Percentiles rank a stretch among this genome's conserved stretches.
phyloP scores from a whole-genome alignment of 1,140 invertebrate species.

The Orchesella cincta region DNA sequence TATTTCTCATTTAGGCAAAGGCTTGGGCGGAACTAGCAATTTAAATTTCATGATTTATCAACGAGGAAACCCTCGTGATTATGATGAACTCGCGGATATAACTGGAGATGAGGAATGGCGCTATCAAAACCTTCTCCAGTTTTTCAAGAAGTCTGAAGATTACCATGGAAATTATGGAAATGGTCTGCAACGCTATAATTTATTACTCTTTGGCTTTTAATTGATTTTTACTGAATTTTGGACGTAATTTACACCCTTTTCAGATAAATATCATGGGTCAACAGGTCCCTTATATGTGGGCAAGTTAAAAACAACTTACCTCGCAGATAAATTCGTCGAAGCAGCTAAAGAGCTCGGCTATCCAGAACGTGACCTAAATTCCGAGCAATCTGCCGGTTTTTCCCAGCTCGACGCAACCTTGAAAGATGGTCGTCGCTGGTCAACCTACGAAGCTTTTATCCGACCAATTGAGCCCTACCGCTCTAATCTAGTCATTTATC shows the following conservation, averaged over 20 bases:
- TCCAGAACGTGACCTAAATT: slow-evolving; percentile 82
- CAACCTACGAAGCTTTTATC: slow-evolving; percentile 72
- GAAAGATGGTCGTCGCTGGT: slow-evolving; percentile 70
- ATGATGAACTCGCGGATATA: slow-evolving; percentile 61
- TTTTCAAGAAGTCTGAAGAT: slow-evolving; percentile 57
- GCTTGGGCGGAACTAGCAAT: neutral
- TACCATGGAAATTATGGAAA: slow-evolving; percentile 41
- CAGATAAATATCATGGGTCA: slow-evolving; percentile 12
- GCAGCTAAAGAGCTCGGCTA: slow-evolving; percentile 88
- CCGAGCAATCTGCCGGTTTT: slow-evolving; percentile 73
- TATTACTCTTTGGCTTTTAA: no score
- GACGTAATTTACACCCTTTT: no score
- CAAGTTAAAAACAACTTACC: slow-evolving; percentile 36
- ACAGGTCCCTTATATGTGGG: slow-evolving; percentile 36
- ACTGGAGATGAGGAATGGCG: slow-evolving; percentile 62
- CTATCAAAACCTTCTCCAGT: slow-evolving; percentile 59
- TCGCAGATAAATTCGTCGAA: slow-evolving; percentile 79
- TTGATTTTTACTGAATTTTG: no score
- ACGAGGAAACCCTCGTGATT: slow-evolving; percentile 56
- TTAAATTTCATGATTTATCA: slow-evolving; percentile 37
- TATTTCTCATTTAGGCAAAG: no score
- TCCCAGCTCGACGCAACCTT: slow-evolving; percentile 67
- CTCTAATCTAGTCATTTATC: slow-evolving; percentile 68
- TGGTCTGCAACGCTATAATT: neutral
- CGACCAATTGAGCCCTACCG: slow-evolving; percentile 66